Evolutionary conservation across 2,888 invertebrate genomes (phyloP).

Genomic region (Chromoteleia sp.): DNA sequence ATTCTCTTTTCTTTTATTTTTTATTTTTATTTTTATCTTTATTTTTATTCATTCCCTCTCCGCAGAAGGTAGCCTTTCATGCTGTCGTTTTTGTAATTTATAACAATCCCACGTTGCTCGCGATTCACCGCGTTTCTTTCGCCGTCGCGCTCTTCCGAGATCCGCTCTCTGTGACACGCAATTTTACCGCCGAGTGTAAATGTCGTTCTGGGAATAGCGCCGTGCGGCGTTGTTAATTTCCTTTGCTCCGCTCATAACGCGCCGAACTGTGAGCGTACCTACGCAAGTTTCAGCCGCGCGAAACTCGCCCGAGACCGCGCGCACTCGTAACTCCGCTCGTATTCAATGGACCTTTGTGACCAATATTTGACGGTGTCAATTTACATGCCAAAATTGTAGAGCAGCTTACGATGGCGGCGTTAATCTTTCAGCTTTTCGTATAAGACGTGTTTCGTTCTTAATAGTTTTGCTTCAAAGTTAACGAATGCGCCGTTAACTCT

Average conservation of each 20-base stretch:
- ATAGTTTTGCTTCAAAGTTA: no score
- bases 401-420: background rate
- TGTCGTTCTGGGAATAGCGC: conserved; percentile 72
- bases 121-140: conserved; percentile 56
- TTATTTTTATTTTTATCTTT: background rate
- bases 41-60: conserved; percentile 14
- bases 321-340: conserved; percentile 12
- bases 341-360: conserved; percentile 41
- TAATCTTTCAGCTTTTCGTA: background rate
- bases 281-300: conserved; percentile 13
- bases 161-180: conserved; percentile 61
- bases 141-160: conserved; percentile 46
- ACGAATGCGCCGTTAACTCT: no score
- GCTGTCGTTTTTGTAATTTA: conserved; percentile 64
- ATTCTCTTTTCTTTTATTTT: conserved; percentile 16
- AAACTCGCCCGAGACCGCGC: background rate
- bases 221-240: conserved; percentile 71
- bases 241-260: conserved; percentile 54
- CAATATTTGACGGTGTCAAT: conserved; percentile 23
- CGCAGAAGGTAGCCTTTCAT: conserved; percentile 25
- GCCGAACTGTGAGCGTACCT: conserved; percentile 40
- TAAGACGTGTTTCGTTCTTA: background rate
- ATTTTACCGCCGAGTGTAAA: conserved; percentile 65
- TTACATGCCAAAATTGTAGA: conserved; percentile 24
- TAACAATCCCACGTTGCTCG: conserved; percentile 67